Percentiles rank a stretch among this genome's conserved stretches.
Evolutionary conservation across 2,797 vertebrate species (phyloP).

Genomic region (Pseudopleuronectes americanus): DNA sequence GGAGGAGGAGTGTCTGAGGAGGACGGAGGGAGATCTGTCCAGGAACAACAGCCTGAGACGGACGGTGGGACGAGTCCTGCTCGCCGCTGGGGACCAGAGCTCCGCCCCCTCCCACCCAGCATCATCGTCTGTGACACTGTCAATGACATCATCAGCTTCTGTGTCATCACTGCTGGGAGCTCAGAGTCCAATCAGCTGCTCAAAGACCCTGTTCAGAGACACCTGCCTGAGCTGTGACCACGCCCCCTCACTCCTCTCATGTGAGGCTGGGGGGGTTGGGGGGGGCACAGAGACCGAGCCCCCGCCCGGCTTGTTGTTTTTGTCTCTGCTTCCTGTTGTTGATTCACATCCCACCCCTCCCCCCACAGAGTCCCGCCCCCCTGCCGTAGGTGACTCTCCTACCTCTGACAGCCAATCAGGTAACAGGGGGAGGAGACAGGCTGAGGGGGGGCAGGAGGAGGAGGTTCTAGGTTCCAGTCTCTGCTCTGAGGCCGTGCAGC

Average conservation of each 20-base stretch:
- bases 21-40: slow-evolving; percentile 83
- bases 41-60: slow-evolving; percentile 90
- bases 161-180: not conserved
- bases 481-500: slow-evolving; percentile 19
- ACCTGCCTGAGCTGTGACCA: not conserved
- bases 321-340: slow-evolving; percentile 53
- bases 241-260: not conserved
- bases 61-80: slow-evolving; percentile 88
- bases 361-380: not conserved
- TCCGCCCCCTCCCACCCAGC: slow-evolving; percentile 22
- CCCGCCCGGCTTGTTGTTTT: slow-evolving; percentile 90
- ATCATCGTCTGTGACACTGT: not conserved
- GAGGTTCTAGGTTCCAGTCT: slow-evolving; percentile 21
- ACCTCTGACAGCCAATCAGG: slow-evolving; percentile 28
- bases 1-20: slow-evolving; percentile 90
- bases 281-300: slow-evolving; percentile 76
- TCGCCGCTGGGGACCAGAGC: slow-evolving; percentile 72
- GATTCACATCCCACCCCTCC: slow-evolving; percentile 7
- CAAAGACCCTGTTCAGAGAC: not conserved
- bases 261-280: not conserved
- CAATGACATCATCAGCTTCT: not conserved
- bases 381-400: not conserved
- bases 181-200: slow-evolving; percentile 7
- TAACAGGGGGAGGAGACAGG: slow-evolving; percentile 7
- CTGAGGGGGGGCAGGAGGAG: not conserved